Percentiles rank a stretch among this genome's conserved stretches.
These are phyloP conservation scores for Heliangelus exortis DNA, from an alignment of 2,797 vertebrate genomes.

Conservation along the genomic window DNA sequence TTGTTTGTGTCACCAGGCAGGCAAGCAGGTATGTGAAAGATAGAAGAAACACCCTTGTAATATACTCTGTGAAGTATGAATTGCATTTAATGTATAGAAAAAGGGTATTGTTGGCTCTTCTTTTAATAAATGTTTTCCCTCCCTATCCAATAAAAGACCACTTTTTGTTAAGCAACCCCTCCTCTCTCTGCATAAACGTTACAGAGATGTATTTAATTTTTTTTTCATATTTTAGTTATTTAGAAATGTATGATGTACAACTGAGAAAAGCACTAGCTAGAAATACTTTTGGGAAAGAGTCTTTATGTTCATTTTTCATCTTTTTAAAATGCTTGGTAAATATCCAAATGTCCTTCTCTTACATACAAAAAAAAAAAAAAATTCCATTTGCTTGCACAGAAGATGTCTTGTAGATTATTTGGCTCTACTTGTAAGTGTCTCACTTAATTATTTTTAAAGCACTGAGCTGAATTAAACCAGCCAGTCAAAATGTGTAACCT, in stretches of 20 bases:
- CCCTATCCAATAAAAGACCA: not conserved
- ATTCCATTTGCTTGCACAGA: not conserved
- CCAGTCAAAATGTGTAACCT: not conserved
- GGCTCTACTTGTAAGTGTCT: not conserved
- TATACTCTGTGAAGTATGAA: conserved; percentile 21
- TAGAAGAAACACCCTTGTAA: conserved; percentile 13
- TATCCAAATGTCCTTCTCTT: not conserved
- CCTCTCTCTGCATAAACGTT: conserved; percentile 17
- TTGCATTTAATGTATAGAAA: conserved; percentile 48
- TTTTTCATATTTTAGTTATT: conserved; percentile 14
- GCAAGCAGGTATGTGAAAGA: not conserved
- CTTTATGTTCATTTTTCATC: not conserved
- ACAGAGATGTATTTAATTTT: conserved; percentile 14
- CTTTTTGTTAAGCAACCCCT: conserved; percentile 15
- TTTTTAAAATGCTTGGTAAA: conserved; percentile 6
- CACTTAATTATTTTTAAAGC: conserved; percentile 17
- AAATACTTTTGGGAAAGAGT: not conserved
- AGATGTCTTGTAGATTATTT: not conserved
- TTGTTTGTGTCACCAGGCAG: not conserved
- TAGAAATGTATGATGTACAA: conserved; percentile 1
- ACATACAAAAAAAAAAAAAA: not conserved
- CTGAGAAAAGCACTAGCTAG: conserved; percentile 22
- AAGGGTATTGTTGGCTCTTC: conserved; percentile 15
- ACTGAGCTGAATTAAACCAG: not conserved
- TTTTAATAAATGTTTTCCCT: conserved; percentile 38